phyloP scores from a whole-genome alignment of 2,888 invertebrate genomes.

The Diplazon laetatorius region DNA sequence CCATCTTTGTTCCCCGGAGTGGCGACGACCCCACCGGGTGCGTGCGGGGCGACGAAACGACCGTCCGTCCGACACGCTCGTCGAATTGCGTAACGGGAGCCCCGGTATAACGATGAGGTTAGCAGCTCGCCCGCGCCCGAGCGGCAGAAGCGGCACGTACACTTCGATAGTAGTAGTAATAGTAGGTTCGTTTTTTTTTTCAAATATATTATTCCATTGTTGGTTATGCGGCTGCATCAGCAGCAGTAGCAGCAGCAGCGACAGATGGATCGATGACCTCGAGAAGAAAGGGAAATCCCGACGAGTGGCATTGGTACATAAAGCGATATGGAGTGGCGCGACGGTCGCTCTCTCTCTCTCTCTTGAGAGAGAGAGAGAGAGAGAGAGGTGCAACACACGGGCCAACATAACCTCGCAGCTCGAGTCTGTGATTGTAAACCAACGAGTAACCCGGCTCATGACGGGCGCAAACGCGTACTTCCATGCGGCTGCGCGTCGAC shows the following conservation, averaged over 20 bases:
- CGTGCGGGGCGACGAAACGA: background rate
- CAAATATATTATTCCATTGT: slow-evolving; percentile 23
- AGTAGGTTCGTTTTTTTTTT: no score
- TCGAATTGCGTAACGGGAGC: slow-evolving; percentile 38
- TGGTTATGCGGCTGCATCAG: background rate
- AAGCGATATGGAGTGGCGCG: slow-evolving; percentile 12
- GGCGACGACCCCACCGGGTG: slow-evolving; percentile 62
- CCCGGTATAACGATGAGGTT: slow-evolving; percentile 1
- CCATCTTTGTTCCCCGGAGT: slow-evolving; percentile 69
- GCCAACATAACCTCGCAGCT: slow-evolving; percentile 1
- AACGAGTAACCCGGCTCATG: slow-evolving; percentile 8
- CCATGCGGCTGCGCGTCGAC: slow-evolving; percentile 30
- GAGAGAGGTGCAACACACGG: slow-evolving; percentile 17
- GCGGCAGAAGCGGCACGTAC: slow-evolving; percentile 18
- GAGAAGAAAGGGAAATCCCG: slow-evolving; percentile 29
- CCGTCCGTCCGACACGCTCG: slow-evolving; percentile 14
- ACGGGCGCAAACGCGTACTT: slow-evolving; percentile 30
- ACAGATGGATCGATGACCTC: slow-evolving; percentile 39
- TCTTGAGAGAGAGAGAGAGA: no score
- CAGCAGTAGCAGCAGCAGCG: background rate
- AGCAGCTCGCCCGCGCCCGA: background rate
- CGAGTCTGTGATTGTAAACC: slow-evolving; percentile 26
- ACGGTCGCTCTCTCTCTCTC: no score
- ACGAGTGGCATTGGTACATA: slow-evolving; percentile 11
- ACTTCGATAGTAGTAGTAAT: slow-evolving; percentile 21